Evolutionary conservation across 64 coral and sea anemone species (phyloP).

Genomic region (Actinia equina): DNA sequence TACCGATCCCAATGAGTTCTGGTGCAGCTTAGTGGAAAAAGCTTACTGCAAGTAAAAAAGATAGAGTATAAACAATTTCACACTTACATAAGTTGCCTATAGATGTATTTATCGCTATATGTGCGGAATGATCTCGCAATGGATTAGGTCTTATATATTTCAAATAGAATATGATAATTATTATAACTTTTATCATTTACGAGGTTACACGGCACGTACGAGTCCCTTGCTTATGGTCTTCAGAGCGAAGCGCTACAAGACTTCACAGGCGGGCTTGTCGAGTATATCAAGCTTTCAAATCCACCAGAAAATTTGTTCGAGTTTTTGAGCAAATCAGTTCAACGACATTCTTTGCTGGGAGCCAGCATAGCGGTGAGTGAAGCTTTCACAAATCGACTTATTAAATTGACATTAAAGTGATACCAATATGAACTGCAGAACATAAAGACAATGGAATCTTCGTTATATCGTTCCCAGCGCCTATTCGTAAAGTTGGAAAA

Average conservation of each 20-base stretch:
- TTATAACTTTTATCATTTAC: background rate
- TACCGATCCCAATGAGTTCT: constrained; percentile 67
- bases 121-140: background rate
- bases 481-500: background rate
- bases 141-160: no score
- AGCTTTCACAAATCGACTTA: background rate
- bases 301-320: constrained; percentile 38
- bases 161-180: background rate
- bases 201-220: constrained; percentile 81
- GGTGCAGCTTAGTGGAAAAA: constrained; percentile 79
- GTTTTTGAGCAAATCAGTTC: constrained; percentile 40
- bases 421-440: no score
- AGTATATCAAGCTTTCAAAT: constrained; percentile 46
- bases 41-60: constrained; percentile 79
- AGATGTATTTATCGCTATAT: background rate
- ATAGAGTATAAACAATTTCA: background rate
- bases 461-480: no score
- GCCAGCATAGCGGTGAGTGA: constrained; percentile 60
- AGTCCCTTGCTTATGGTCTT: constrained; percentile 57
- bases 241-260: constrained; percentile 84
- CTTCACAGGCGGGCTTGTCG: constrained; percentile 81
- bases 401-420: background rate
- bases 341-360: constrained; percentile 63
- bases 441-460: no score
- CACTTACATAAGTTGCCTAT: background rate